Evolutionary conservation across 1,140 invertebrate species (phyloP), one percentile per base, ranked within the genome.

Genomic region (Steinernema khuongi): DNA sequence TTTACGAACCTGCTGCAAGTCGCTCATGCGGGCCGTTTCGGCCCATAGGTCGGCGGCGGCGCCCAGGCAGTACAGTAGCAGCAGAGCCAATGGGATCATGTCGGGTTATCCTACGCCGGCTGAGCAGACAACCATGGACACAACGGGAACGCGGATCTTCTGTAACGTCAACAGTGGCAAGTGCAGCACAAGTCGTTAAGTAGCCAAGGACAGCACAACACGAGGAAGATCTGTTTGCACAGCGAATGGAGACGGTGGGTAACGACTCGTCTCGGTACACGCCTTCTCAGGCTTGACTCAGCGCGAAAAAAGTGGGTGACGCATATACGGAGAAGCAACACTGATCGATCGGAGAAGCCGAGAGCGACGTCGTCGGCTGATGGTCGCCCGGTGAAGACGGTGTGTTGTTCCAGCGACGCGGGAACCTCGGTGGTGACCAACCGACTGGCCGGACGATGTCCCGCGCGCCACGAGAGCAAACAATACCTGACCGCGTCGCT

Each of bases 1-100:
- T 18, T 70, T 31, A 41, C 17, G 30, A 69, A 83, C 81, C 76
- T 84, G 82, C 66, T 84, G 82, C 31, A 84, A 60, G 78, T 84
- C 82, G n/a, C 73, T 74, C 79, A 84, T 84, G 50, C 82, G 67
- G 26, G 79, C 77, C 11, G 82, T 85, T 75, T 84, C 82, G 18
- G 84, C 72, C 82, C 82, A 84, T 69, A 84, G 68, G 68, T 84
- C 80, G 19, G 75, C 75, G 18, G 19, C 30, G 14, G 22, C 50
- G 50, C 14, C 11, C 14, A 4, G 4, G 50, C 50, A 60, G 36
- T n/a, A 41, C 4, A 14, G 19, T 14, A 60, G 50, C 7, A 60
- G 50, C 14, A 60, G 50, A 11, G 11, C 50, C 7, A 60, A 22
- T 26, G 50, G 11, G 11, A 60, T 60, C 11, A 60, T 60, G 4